Evolutionary conservation across 1,140 invertebrate genomes (phyloP).

Genomic region (Bombus vancouverensis): DNA sequence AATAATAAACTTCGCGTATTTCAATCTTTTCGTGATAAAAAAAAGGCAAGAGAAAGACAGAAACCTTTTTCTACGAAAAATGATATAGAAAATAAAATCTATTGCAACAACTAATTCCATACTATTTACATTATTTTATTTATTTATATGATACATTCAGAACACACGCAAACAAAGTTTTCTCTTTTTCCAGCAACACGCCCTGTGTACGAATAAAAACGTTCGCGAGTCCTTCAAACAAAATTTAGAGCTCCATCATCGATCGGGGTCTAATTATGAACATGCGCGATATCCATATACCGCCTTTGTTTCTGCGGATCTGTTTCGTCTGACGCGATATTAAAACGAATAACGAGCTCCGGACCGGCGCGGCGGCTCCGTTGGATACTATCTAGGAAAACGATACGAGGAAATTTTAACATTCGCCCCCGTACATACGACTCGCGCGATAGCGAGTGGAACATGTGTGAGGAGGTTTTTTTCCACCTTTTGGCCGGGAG

Average conservation of each 20-base stretch:
- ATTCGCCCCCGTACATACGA: conserved; percentile 23
- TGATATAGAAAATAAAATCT: not conserved
- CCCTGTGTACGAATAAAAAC: not conserved
- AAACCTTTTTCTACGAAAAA: not conserved
- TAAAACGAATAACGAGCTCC: conserved; percentile 50
- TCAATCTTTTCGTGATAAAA: not conserved
- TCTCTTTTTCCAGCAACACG: not conserved
- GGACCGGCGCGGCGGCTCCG: conserved; percentile 5
- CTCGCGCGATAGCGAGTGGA: conserved; percentile 43
- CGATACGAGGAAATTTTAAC: conserved; percentile 60
- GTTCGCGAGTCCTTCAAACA: not conserved
- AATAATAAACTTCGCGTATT: not conserved
- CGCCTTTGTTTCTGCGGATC: conserved; percentile 8
- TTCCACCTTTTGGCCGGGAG: conserved; percentile 65
- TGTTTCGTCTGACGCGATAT: conserved; percentile 24
- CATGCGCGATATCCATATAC: not conserved
- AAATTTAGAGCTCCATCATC: not conserved
- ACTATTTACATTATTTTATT: not conserved
- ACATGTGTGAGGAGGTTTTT: conserved; percentile 48
- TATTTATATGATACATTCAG: not conserved
- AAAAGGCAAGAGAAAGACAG: not conserved
- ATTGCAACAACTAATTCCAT: not conserved
- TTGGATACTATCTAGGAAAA: conserved; percentile 54
- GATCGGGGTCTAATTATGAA: conserved; percentile 35
- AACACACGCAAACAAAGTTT: not conserved